These are phyloP conservation scores for Metacarcinus magister DNA, from an alignment of 2,888 invertebrate genomes.

Conservation along the genomic window DNA sequence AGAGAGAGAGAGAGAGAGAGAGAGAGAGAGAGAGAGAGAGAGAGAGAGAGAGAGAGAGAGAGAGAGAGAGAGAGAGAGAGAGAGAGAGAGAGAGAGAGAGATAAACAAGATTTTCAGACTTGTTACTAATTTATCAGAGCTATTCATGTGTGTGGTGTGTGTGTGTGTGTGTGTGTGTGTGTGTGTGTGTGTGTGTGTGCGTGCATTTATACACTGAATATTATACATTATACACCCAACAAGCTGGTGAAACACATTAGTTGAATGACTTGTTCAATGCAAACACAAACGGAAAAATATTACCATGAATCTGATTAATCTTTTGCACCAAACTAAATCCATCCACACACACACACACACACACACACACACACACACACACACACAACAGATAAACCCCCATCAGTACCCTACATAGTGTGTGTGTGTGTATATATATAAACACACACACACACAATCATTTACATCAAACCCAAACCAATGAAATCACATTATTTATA, in stretches of 20 bases:
- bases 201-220: neutral
- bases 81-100: neutral
- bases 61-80: slow-evolving; percentile 26
- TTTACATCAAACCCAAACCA: no score
- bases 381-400: neutral
- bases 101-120: no score
- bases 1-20: slow-evolving; percentile 52
- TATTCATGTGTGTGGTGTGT: neutral
- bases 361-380: slow-evolving; percentile 26
- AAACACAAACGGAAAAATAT: neutral
- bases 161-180: slow-evolving; percentile 7
- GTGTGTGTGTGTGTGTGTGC: slow-evolving; percentile 51
- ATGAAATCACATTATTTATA: no score
- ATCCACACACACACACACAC: neutral
- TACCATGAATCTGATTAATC: neutral
- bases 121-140: neutral
- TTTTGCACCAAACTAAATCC: neutral
- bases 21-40: slow-evolving; percentile 9
- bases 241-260: no score
- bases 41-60: slow-evolving; percentile 26
- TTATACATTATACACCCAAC: no score
- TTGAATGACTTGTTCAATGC: neutral
- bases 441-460: neutral
- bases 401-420: neutral
- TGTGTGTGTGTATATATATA: neutral